These are phyloP conservation scores for Arion vulgaris DNA, from an alignment of 1,140 invertebrate species.

Conservation along the genomic window DNA sequence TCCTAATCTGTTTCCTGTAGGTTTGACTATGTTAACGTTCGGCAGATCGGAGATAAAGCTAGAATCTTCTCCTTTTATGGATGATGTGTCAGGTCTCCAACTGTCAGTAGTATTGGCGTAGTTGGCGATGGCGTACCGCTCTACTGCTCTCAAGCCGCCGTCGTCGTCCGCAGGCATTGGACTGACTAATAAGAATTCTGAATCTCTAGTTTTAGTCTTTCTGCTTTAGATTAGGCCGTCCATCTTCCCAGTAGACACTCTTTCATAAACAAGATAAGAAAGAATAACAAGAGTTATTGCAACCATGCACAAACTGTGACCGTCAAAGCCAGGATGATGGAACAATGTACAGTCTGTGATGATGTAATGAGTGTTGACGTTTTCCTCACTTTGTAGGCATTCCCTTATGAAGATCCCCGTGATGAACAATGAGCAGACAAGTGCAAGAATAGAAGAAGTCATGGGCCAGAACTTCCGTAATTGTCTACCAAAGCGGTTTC, in stretches of 20 bases:
- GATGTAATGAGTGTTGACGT: background rate
- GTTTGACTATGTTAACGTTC: background rate
- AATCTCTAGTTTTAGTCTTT: conserved; percentile 20
- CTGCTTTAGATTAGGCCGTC: conserved; percentile 17
- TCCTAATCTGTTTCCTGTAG: conserved; percentile 25
- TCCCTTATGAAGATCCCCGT: conserved; percentile 11
- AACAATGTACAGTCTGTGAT: background rate
- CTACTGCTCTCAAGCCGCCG: conserved; percentile 20
- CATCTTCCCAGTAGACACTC: conserved; percentile 19
- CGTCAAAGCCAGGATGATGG: background rate
- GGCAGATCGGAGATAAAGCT: conserved; percentile 26
- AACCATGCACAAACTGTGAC: background rate
- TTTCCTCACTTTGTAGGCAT: background rate
- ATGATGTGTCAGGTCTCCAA: conserved; percentile 34
- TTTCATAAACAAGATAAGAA: background rate
- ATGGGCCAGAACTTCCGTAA: conserved; percentile 35
- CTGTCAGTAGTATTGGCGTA: conserved; percentile 28
- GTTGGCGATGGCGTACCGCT: conserved; percentile 32
- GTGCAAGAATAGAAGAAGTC: conserved; percentile 9
- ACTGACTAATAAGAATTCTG: conserved; percentile 38
- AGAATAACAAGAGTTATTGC: background rate
- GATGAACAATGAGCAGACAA: conserved; percentile 24
- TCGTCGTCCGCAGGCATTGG: conserved; percentile 23
- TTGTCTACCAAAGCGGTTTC: conserved; percentile 1
- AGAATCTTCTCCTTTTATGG: conserved; percentile 38